Conservation (phyloP, 2,888 invertebrate genomes). For the Emmelina monodactyla region DNA sequence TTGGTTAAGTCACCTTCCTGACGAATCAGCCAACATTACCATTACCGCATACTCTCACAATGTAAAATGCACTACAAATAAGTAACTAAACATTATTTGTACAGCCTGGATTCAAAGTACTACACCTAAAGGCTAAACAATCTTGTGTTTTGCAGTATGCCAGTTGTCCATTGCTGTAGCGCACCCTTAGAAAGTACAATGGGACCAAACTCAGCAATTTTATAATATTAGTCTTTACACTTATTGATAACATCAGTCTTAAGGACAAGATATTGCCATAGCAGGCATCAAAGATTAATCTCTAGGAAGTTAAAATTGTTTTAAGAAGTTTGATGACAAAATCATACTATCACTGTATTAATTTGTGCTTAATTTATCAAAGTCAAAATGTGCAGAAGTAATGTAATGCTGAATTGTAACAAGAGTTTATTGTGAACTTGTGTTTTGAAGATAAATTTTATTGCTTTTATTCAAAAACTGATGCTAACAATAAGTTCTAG, state of each 20-base stretch:
- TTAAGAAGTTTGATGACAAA: not conserved
- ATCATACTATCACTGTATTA: constrained; percentile 11
- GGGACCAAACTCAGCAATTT: constrained; percentile 23
- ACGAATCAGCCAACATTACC: constrained; percentile 42
- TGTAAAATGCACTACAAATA: constrained; percentile 62
- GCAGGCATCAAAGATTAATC: constrained; percentile 21
- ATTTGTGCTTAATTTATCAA: constrained; percentile 35
- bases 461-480: constrained; percentile 40
- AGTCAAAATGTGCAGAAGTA: no score
- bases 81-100: constrained; percentile 58
- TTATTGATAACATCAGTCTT: constrained; percentile 58
- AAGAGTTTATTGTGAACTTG: no score
- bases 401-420: no score
- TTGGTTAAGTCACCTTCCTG: constrained; percentile 34
- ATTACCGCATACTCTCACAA: constrained; percentile 51
- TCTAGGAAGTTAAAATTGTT: not conserved
- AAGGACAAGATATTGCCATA: constrained; percentile 41
- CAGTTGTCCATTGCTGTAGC: constrained; percentile 29
- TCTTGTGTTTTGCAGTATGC: constrained; percentile 41
- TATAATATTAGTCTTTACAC: constrained; percentile 18
- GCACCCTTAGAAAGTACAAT: constrained; percentile 22
- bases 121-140: constrained; percentile 59
- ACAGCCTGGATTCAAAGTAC: constrained; percentile 59
- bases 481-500: constrained; percentile 49
- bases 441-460: constrained; percentile 30